Base-by-base conservation (phyloP, 2,113 vertebrate genomes). In the Leptobrachium ailaonicum region DNA sequence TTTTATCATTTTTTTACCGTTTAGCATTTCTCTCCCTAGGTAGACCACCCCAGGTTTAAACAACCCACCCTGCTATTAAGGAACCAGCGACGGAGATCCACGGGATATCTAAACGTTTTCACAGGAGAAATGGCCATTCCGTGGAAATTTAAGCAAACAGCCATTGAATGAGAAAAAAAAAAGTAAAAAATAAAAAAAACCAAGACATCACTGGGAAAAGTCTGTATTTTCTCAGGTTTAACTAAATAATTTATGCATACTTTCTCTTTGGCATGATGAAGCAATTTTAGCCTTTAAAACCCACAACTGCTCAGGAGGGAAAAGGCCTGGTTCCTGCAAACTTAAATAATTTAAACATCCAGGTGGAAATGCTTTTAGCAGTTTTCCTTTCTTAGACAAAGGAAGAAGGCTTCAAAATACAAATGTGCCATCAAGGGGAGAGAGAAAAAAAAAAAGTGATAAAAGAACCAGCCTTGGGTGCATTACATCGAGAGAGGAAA, bases 211-310 rank as follows among this genome's bases (percentile, higher is more conserved):
- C 87, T 87, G 87, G 88, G 91, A 94, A 93, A 93, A 89, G 89
- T 92, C 90, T 90, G 91, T 91, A 93, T 95, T 95, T 95, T 95
- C 93, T 95, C 92, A 93, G 92, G 93, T 95, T 95, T 88, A 94
- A 91, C 94, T 97, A 94, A 97, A 98, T 98, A 98, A 97, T 96
- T 91, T 92, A 97, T 96, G 95, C 95, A 95, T 93, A 93, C 95
- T 94, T 96, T 94, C 91, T 93, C 93, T 93, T 93, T 92, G 95
- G 93, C 95, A 95, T 95, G 95, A 98, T 97, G 94, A 96, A 98
- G 96, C 95, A 95, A 97, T 96, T 96, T 94, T 94, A 93, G 94
- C 93, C 95, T 94, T 95, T 94, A 95, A 92, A 94, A 95, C 88
- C 93, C 93, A 94, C 88, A 89, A 92, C 89, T 93, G 90, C 92